Evolutionary conservation across 2,113 vertebrate genomes (phyloP).

Genomic region (Nyctereutes procyonoides): DNA sequence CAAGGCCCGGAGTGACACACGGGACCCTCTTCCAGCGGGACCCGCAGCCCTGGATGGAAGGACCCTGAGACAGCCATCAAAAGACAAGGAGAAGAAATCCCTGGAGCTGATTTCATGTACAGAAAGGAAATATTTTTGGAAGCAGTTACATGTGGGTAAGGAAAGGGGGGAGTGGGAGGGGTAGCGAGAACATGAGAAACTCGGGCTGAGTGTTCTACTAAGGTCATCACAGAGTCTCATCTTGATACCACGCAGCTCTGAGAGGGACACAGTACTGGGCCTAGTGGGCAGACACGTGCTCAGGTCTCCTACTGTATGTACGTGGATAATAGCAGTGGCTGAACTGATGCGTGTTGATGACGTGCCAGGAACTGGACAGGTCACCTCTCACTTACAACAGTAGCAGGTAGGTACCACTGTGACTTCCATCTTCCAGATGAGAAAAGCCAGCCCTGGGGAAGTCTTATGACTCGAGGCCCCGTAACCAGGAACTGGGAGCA

Average conservation of each 20-base stretch:
- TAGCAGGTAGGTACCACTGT: neutral
- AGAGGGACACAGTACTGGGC: too few relatives aligned
- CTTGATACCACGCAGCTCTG: neutral
- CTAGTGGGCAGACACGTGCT: too few relatives aligned
- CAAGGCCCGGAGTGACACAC: neutral
- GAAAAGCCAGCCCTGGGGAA: neutral
- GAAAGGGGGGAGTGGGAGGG: neutral
- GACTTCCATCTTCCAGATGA: slow-evolving; percentile 13
- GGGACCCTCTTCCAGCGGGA: neutral
- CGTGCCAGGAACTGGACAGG: neutral
- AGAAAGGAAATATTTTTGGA: slow-evolving; percentile 13
- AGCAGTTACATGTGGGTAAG: neutral
- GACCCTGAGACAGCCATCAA: neutral
- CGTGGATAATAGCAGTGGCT: neutral
- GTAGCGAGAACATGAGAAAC: neutral
- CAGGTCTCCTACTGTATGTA: neutral
- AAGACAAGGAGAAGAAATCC: neutral
- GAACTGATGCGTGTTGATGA: neutral
- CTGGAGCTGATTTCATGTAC: neutral
- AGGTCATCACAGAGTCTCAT: neutral
- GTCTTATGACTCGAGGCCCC: neutral
- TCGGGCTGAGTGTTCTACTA: neutral
- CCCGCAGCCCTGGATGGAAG: too few relatives aligned
- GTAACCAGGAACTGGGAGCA: neutral
- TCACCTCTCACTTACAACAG: neutral